phyloP scores from a whole-genome alignment of 92 coral and sea anemone genomes.

The Phenganax marumi region DNA sequence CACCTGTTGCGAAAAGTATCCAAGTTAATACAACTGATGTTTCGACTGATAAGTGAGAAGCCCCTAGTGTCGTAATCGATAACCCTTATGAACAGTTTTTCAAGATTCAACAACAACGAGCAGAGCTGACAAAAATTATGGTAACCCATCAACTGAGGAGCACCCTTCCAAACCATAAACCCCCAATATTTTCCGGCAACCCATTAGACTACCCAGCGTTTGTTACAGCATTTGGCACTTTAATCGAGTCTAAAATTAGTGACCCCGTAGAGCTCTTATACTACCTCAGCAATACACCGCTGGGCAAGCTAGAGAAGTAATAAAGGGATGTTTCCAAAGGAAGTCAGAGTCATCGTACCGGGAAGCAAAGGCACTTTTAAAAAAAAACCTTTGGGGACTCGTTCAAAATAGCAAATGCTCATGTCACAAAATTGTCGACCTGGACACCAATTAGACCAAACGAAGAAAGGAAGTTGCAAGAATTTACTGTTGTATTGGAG shows the following conservation, averaged over 20 bases:
- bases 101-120: conserved; percentile 56
- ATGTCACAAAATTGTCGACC: conserved; percentile 39
- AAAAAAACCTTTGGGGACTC: conserved; percentile 63
- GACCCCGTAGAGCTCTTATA: conserved; percentile 56
- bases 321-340: conserved; percentile 57
- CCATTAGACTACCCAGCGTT: conserved; percentile 64
- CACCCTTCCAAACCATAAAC: conserved; percentile 56
- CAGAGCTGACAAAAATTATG: conserved; percentile 62
- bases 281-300: conserved; percentile 65
- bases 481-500: conserved; percentile 50
- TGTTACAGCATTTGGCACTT: conserved; percentile 60
- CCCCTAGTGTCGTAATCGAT: no score
- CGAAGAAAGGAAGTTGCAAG: conserved; percentile 62
- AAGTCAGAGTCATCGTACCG: conserved; percentile 49
- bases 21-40: no score
- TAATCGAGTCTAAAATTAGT: conserved; percentile 62
- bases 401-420: conserved; percentile 64
- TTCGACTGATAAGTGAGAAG: no score
- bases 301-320: conserved; percentile 60
- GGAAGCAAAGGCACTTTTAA: conserved; percentile 57
- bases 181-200: conserved; percentile 64
- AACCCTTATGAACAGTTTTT: conserved; percentile 46
- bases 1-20: no score
- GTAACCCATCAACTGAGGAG: conserved; percentile 32
- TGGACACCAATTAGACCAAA: conserved; percentile 64